Evolutionary conservation across 1,140 invertebrate species (phyloP), one percentile per base, ranked within the genome.

Genomic region (Limonius californicus): DNA sequence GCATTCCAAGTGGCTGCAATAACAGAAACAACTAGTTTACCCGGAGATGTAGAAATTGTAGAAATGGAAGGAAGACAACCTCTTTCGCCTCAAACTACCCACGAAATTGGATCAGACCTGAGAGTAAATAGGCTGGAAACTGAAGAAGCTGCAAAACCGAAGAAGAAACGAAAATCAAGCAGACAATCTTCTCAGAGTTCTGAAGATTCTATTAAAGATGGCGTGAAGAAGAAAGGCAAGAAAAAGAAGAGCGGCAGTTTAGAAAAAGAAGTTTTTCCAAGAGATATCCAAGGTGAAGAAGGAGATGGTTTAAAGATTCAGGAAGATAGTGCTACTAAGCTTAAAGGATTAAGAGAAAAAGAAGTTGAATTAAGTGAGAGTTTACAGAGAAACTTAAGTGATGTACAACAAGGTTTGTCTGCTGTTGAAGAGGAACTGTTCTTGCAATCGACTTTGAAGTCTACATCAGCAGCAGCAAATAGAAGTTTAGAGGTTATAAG

Each of bases 401-500:
- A 71, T n/a, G 69, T 79, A 6, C 65, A 75, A 53, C 79, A 79
- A 59, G 78, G 83, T 67, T 71, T 87, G 45, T 74, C 78, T 58
- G 75, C 78, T 7, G 82, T 85, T 15, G 81, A 86, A 72, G 78
- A 81, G 61, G 83, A 86, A 71, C 79, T 86, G 3, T 73, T 84
- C 55, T 71, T 82, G 14, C 83, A 86, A 71, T 83, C 84, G 6
- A 79, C 83, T 43, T 76, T 83, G 60, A 85, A 86, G 81, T 81
- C 84, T 68, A 83, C 84, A 0, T 78, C 82, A 7, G 78, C 83
- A 20, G 81, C 84, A 12, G 84, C 84, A 1, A 81, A 83, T 62
- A 80, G 81, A 64, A 87, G 85, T 69, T 77, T 87, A 62, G 84
- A 84, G 66, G 82, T 86, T n/a, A 80, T 87, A 12, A 77, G 78